A percentile compares a stretch with the other conserved stretches of the same genome.
Evolutionary conservation across 1,140 invertebrate genomes (phyloP).

Genomic region (Trichonephila inaurata): DNA sequence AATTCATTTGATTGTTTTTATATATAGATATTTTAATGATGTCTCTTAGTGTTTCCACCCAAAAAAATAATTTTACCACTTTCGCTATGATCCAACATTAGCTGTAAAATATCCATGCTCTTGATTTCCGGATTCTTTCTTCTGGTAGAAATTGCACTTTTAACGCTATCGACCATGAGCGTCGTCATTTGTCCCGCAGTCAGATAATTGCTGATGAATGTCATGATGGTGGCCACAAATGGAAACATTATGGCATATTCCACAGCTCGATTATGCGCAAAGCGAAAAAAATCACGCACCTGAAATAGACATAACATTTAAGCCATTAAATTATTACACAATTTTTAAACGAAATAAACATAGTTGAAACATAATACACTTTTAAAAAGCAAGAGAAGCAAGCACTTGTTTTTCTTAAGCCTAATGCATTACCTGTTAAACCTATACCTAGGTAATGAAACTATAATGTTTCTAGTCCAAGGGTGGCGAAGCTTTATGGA

Average conservation of each 20-base stretch:
- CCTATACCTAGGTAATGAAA: no score
- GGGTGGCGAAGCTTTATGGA: no score
- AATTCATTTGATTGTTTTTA: no score
- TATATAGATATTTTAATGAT: not conserved
- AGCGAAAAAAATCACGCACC: slow-evolving; percentile 81
- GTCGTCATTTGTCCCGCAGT: slow-evolving; percentile 79
- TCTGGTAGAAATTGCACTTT: slow-evolving; percentile 78
- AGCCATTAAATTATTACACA: not conserved
- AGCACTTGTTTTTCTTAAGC: no score
- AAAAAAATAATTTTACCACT: not conserved
- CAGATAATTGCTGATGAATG: slow-evolving; percentile 79
- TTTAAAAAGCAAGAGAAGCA: no score
- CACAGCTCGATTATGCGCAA: slow-evolving; percentile 79
- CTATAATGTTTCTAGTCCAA: no score
- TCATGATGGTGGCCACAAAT: slow-evolving; percentile 78
- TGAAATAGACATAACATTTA: not conserved
- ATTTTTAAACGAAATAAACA: no score
- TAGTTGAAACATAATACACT: no score
- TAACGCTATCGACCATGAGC: slow-evolving; percentile 79
- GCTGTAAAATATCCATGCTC: slow-evolving; percentile 77
- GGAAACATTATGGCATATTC: slow-evolving; percentile 80
- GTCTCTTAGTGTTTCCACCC: not conserved
- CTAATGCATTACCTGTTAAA: no score
- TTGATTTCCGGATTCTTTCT: slow-evolving; percentile 72
- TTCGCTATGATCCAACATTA: slow-evolving; percentile 76